Conservation (phyloP, 2,113 vertebrate genomes). For the Orthonyx spaldingii region DNA sequence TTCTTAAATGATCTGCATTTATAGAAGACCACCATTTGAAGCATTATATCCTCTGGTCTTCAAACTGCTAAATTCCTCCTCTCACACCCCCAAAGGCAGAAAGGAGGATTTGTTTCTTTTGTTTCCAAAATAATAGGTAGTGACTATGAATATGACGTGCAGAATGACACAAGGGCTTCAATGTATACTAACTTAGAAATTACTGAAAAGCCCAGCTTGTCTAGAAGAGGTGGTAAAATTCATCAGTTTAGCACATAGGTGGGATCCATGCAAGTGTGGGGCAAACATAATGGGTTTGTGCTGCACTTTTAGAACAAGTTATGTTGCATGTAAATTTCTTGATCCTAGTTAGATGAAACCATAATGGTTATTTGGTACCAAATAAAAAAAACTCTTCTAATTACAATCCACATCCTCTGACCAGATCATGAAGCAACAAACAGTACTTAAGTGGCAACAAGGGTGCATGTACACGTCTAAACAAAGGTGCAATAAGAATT, state of each 20-base stretch:
- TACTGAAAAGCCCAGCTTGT: neutral
- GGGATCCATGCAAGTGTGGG: neutral
- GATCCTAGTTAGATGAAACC: neutral
- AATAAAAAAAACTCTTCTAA: neutral
- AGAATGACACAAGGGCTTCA: neutral
- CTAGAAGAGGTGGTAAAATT: neutral
- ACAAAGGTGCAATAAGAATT: neutral
- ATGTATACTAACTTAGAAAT: neutral
- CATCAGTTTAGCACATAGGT: neutral
- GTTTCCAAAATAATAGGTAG: neutral
- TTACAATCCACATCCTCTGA: neutral
- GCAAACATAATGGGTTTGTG: neutral
- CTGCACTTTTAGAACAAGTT: neutral
- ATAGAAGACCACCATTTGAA: neutral
- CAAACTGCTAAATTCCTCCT: neutral
- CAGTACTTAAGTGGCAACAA: neutral
- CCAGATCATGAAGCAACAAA: neutral
- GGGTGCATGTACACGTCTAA: neutral
- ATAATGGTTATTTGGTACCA: neutral
- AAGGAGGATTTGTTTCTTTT: neutral
- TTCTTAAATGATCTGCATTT: neutral
- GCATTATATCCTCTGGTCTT: neutral
- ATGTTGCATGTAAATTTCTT: neutral
- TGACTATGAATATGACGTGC: neutral
- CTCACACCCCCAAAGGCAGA: neutral